Base-by-base conservation (phyloP, 2,113 vertebrate species). In the Lepisosteus osseus region DNA sequence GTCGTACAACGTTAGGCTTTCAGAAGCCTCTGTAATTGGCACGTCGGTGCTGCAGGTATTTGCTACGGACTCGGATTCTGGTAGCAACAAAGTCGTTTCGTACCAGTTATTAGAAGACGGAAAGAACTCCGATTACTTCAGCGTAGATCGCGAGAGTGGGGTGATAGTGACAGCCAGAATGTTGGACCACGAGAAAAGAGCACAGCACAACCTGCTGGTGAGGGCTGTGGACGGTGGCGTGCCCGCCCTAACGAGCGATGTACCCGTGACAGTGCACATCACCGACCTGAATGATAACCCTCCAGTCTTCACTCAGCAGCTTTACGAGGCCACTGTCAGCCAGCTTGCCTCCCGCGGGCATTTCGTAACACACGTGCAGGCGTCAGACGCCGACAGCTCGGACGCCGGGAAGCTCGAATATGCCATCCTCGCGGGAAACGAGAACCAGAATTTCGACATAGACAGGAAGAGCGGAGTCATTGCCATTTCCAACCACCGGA, bases 271-370 rank as follows among this genome's bases (percentile, higher is more conserved):
- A 0, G 84, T 99, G 69, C 88, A 93, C 0, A 79, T 99, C 61
- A 95, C 90, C 0, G 96, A 99, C 84, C 90, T 99, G 66, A 99
- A 99, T 41, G 97, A 99, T 84, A 98, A 99, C 0, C 89, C 94
- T 0, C 97, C 97, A 4, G 17, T 87, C 40, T 99, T 99, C 77
- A 93, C 90, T 45, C 93, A 95, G 14, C 88, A 86, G 61, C 67
- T 92, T 51, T 99, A 98, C 73, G 90, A 94, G 82, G 91, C 94
- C 68, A 92, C 79, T 54, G 88, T 99, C 45, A 95, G 94, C 3
- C 96, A 98, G 78, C 79, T 97, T 42, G 95, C 95, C 3, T 79
- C 87, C 4, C 93, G 89, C 4, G 97, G 96, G 40, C 94, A 97
- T 82, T 98, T 99, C 72, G 90, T 98, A 70, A 95, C 88, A 0